Conservation (phyloP, 2,888 invertebrate species). For the Xanthia togata region DNA sequence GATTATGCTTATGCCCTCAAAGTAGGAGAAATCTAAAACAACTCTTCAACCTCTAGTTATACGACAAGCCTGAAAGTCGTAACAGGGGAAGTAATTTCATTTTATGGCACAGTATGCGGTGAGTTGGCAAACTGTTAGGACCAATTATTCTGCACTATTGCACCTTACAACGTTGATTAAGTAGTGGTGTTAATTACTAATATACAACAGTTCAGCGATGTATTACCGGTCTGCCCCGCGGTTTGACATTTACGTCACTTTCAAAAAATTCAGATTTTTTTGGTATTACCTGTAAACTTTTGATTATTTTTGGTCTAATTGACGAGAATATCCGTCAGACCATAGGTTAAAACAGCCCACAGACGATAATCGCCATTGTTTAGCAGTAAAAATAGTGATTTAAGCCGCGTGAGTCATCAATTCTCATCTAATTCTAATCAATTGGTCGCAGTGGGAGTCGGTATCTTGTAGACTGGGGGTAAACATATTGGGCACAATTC, state of each 20-base stretch:
- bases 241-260: no score
- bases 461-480: background rate
- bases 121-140: conserved; percentile 1
- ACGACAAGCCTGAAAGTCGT: conserved; percentile 13
- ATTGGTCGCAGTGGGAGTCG: no score
- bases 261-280: no score
- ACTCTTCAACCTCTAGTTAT: background rate
- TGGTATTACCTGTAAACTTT: no score
- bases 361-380: no score
- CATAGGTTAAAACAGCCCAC: no score
- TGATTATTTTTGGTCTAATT: no score
- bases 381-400: no score
- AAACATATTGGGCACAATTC: background rate
- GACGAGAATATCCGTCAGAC: no score
- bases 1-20: background rate
- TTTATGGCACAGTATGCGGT: background rate
- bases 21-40: background rate
- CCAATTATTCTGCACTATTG: conserved; percentile 46
- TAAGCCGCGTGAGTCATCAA: no score
- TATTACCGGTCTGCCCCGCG: no score
- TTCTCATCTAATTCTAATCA: no score
- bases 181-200: conserved; percentile 23
- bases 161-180: conserved; percentile 5
- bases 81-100: conserved; percentile 36
- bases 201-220: background rate